A percentile compares a stretch with the other conserved stretches of the same genome.
Conservation (phyloP, 2,888 invertebrate genomes). For the Catocala sponsa region DNA sequence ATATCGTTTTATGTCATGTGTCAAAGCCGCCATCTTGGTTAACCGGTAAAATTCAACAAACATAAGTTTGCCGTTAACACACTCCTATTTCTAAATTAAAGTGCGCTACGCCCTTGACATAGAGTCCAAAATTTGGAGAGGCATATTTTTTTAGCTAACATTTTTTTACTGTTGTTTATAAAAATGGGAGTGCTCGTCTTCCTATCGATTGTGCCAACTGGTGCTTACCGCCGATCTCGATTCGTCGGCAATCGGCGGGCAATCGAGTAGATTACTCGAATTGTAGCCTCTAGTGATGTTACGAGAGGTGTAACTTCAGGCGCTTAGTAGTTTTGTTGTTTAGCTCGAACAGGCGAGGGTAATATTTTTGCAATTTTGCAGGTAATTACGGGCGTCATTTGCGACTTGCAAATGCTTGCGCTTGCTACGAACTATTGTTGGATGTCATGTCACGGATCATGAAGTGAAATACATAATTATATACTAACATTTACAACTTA, state of each 20-base stretch:
- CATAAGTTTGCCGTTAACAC: conserved; percentile 55
- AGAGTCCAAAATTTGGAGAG: conserved; percentile 64
- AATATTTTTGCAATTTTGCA: conserved; percentile 43
- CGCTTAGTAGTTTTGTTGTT: conserved; percentile 51
- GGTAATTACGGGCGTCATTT: conserved; percentile 44
- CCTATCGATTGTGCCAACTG: conserved; percentile 86
- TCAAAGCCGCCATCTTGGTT: conserved; percentile 81
- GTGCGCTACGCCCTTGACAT: conserved; percentile 65
- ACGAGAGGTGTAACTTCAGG: conserved; percentile 54
- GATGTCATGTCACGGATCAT: conserved; percentile 33
- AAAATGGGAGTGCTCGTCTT: conserved; percentile 75
- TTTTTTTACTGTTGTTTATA: conserved; percentile 61
- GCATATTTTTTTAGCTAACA: conserved; percentile 47
- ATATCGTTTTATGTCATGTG: conserved; percentile 85
- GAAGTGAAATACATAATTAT: conserved; percentile 26
- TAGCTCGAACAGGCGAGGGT: conserved; percentile 32
- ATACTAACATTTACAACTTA: conserved; percentile 2
- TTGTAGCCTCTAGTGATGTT: conserved; percentile 57
- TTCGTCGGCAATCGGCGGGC: conserved; percentile 72
- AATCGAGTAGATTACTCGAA: conserved; percentile 76
- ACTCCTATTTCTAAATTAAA: conserved; percentile 53
- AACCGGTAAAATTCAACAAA: conserved; percentile 67
- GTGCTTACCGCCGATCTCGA: conserved; percentile 85
- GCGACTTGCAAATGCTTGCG: conserved; percentile 39
- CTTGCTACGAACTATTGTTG: conserved; percentile 31